These are phyloP conservation scores for Ceratitis capitata DNA, from an alignment of 1,140 invertebrate genomes.

Conservation along the genomic window DNA sequence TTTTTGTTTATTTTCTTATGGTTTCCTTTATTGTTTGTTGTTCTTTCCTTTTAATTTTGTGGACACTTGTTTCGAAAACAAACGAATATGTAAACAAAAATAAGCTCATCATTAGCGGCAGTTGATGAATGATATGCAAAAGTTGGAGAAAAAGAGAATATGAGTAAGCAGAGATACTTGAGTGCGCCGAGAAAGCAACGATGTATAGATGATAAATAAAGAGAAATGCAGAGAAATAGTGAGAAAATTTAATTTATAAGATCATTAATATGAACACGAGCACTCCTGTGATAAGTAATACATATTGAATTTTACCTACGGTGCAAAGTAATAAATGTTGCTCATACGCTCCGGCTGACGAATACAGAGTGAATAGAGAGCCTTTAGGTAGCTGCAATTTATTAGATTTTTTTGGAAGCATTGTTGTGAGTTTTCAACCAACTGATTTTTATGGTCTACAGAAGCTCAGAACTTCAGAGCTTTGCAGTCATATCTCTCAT, in stretches of 20 bases:
- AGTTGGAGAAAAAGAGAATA: neutral
- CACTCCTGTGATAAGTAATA: too few species aligned
- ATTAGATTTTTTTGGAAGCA: too few species aligned
- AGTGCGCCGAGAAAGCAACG: neutral
- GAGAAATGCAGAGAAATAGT: too few species aligned
- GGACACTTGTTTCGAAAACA: constrained; percentile 46
- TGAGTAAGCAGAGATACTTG: neutral
- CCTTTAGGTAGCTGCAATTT: too few species aligned
- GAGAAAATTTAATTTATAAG: neutral
- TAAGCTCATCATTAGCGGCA: neutral
- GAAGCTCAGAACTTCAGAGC: too few species aligned
- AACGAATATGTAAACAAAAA: constrained; percentile 36
- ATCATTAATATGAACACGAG: too few species aligned
- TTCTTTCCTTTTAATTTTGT: constrained; percentile 49
- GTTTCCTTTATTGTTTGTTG: constrained; percentile 51
- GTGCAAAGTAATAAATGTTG: neutral
- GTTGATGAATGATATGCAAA: neutral
- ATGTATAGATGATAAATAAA: neutral
- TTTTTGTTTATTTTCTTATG: constrained; percentile 37
- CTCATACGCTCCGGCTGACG: neutral
- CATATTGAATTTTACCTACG: neutral
- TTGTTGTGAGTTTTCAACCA: too few species aligned
- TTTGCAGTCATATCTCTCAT: too few species aligned
- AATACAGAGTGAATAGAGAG: too few species aligned
- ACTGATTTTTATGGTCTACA: too few species aligned